A percentile compares a stretch with the other conserved stretches of the same genome.
Conservation (phyloP, 2,113 vertebrate species). For the Myotis brandtii region DNA sequence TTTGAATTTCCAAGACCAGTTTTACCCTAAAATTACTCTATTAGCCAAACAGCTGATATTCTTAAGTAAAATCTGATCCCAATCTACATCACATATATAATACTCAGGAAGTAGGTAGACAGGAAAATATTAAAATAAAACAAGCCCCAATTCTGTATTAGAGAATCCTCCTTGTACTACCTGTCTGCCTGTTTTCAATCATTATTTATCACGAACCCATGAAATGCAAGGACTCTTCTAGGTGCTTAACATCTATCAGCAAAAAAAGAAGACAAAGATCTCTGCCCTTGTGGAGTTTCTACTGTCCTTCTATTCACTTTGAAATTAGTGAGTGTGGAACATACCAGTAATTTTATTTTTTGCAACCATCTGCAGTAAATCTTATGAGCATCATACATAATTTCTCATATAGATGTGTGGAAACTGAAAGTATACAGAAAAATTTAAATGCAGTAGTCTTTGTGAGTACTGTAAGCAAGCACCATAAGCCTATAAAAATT, state of each 20-base stretch:
- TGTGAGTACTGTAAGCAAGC: neutral
- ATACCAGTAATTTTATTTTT: conserved; percentile 39
- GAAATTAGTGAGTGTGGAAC: conserved; percentile 9
- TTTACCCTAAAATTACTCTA: conserved; percentile 35
- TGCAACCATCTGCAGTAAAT: conserved; percentile 20
- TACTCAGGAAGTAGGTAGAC: conserved; percentile 6
- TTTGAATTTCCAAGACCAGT: conserved; percentile 45
- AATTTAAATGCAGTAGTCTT: neutral
- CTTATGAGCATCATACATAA: conserved; percentile 7
- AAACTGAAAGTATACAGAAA: conserved; percentile 48
- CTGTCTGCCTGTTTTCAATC: neutral
- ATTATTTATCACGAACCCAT: neutral
- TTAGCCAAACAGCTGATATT: conserved; percentile 40
- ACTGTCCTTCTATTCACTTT: conserved; percentile 24
- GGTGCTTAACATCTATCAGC: neutral
- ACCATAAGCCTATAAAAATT: conserved; percentile 41
- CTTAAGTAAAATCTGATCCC: conserved; percentile 39
- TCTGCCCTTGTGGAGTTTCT: neutral
- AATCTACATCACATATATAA: conserved; percentile 6
- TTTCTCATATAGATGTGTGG: neutral
- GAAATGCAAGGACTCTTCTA: conserved; percentile 41
- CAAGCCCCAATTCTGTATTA: neutral
- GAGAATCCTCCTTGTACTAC: neutral
- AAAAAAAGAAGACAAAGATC: neutral
- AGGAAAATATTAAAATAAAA: conserved; percentile 49